These are phyloP conservation scores for Puntigrus tetrazona DNA, from an alignment of 2,113 vertebrate genomes.

Conservation along the genomic window DNA sequence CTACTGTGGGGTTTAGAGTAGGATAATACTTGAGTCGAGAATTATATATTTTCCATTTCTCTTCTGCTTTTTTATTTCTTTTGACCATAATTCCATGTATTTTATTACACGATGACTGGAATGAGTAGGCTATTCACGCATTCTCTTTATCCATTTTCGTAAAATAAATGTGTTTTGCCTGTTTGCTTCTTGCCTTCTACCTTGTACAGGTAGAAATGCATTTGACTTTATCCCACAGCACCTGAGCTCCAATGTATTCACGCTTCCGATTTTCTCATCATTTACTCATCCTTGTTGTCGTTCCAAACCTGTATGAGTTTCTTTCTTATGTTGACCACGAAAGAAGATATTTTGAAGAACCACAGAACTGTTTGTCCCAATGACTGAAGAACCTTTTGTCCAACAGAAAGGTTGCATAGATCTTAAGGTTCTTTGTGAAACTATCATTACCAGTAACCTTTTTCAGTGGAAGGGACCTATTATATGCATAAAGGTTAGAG, in stretches of 20 bases:
- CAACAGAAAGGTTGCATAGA: too few relatives aligned
- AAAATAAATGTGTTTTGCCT: not conserved
- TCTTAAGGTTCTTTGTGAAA: too few relatives aligned
- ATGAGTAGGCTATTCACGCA: not conserved
- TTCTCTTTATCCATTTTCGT: not conserved
- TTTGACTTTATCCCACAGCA: not conserved
- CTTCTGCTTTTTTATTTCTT: not conserved
- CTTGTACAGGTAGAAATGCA: not conserved
- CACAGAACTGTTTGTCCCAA: too few relatives aligned
- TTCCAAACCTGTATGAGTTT: too few relatives aligned
- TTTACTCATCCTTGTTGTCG: too few relatives aligned
- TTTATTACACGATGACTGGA: not conserved
- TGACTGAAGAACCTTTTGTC: too few relatives aligned
- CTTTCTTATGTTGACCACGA: too few relatives aligned
- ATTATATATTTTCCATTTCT: not conserved
- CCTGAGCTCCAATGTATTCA: slow-evolving; percentile 10
- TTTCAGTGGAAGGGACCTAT: too few relatives aligned
- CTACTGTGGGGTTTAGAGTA: not conserved
- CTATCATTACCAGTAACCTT: too few relatives aligned
- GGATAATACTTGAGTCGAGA: not conserved
- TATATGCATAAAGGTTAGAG: too few relatives aligned
- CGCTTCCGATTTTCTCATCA: too few relatives aligned
- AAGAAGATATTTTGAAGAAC: too few relatives aligned
- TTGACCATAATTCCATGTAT: not conserved
- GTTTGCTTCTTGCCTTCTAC: not conserved